Percentiles rank a stretch among this genome's conserved stretches.
phyloP scores from a whole-genome alignment of 1,140 invertebrate genomes.

The Phthorimaea operculella region DNA sequence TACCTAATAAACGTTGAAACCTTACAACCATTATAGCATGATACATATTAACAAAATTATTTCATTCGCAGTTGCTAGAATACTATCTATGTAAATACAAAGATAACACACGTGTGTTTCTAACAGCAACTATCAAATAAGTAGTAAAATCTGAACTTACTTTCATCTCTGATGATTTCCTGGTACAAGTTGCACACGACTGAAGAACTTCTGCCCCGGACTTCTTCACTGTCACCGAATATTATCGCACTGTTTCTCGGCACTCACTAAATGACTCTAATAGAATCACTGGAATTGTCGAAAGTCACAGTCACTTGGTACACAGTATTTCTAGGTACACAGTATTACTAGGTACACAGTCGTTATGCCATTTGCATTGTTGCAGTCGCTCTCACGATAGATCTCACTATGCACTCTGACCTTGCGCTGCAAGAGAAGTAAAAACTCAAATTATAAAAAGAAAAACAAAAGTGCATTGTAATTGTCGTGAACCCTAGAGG shows the following conservation, averaged over 20 bases:
- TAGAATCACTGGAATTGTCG: conserved; percentile 18
- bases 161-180: conserved; percentile 34
- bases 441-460: neutral
- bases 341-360: neutral
- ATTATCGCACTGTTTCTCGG: conserved; percentile 6
- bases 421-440: conserved; percentile 13
- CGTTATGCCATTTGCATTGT: conserved; percentile 4
- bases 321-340: neutral
- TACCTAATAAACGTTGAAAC: neutral
- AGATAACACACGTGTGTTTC: neutral
- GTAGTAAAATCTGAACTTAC: conserved; percentile 23
- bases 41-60: neutral
- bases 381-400: conserved; percentile 16
- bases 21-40: too few relatives aligned
- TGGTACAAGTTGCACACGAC: neutral
- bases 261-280: conserved; percentile 16
- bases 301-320: neutral
- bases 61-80: neutral
- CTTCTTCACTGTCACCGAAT: neutral
- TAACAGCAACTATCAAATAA: neutral
- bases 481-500: neutral
- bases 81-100: neutral
- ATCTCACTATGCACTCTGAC: conserved; percentile 28
- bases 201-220: neutral
- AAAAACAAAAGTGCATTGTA: neutral